Conservation (phyloP, 2,797 vertebrate species). For the Lagorchestes hirsutus region DNA sequence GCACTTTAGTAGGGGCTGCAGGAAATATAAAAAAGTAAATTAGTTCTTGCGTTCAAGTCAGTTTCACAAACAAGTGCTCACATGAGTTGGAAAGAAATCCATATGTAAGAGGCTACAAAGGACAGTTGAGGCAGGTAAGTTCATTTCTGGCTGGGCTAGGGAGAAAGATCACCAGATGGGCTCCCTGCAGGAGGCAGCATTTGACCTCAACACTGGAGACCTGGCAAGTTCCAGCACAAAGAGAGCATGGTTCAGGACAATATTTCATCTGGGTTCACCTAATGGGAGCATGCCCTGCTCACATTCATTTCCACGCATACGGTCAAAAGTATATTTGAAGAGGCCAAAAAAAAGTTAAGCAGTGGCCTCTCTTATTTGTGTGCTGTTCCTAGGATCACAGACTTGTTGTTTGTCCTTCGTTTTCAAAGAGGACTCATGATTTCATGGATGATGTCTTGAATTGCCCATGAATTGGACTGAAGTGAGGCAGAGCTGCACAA, state of each 20-base stretch:
- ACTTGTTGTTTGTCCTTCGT: background rate
- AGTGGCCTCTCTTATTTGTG: background rate
- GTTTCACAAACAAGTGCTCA: too few species aligned
- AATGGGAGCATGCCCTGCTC: background rate
- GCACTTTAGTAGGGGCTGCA: too few species aligned
- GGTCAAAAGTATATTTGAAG: background rate
- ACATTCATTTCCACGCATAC: background rate
- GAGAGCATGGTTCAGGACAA: background rate
- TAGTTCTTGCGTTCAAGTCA: too few species aligned
- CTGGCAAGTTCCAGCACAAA: background rate
- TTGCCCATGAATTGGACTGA: background rate
- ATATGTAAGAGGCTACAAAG: too few species aligned
- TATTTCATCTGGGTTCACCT: background rate
- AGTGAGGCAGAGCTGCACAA: background rate
- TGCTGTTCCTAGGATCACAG: background rate
- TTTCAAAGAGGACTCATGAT: background rate
- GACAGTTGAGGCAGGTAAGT: too few species aligned
- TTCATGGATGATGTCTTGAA: background rate
- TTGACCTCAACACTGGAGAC: background rate
- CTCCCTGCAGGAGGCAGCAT: background rate
- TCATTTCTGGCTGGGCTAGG: background rate
- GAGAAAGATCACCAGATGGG: background rate
- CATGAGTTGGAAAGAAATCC: too few species aligned
- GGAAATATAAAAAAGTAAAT: too few species aligned
- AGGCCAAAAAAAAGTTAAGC: background rate